phyloP scores from a whole-genome alignment of 2,797 vertebrate species.

The Chiroxiphia lanceolata region DNA sequence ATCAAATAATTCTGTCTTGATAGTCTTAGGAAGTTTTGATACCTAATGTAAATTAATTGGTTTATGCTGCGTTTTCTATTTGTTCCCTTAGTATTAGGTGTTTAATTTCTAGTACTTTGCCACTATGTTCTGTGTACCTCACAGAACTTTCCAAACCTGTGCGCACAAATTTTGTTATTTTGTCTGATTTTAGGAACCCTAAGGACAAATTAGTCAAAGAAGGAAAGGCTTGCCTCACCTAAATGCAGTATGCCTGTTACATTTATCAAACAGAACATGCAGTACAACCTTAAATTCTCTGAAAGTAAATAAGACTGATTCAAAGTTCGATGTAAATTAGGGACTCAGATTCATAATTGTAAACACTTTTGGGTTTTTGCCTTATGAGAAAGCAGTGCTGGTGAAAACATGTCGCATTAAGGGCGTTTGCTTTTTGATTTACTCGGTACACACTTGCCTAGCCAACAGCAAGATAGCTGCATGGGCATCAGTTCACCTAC shows the following conservation, averaged over 20 bases:
- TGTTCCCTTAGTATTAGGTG: background rate
- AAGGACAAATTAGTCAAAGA: background rate
- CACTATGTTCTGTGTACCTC: background rate
- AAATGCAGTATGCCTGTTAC: background rate
- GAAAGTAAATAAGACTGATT: background rate
- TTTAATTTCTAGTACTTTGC: background rate
- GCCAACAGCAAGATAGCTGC: background rate
- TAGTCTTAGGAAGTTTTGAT: background rate
- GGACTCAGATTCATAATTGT: background rate
- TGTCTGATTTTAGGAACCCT: background rate
- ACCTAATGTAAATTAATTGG: rapidly evolving
- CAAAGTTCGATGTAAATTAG: background rate
- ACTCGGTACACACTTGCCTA: background rate
- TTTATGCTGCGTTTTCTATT: background rate
- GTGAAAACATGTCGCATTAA: background rate
- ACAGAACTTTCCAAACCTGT: background rate
- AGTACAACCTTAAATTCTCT: background rate
- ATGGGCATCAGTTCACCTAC: background rate
- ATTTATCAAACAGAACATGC: background rate
- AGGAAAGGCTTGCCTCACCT: background rate
- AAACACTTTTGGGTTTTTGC: background rate
- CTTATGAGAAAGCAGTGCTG: background rate
- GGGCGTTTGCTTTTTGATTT: background rate
- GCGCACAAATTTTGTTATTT: background rate
- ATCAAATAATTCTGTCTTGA: background rate